phyloP scores from a whole-genome alignment of 2,797 vertebrate species.

The Pseudopleuronectes americanus region DNA sequence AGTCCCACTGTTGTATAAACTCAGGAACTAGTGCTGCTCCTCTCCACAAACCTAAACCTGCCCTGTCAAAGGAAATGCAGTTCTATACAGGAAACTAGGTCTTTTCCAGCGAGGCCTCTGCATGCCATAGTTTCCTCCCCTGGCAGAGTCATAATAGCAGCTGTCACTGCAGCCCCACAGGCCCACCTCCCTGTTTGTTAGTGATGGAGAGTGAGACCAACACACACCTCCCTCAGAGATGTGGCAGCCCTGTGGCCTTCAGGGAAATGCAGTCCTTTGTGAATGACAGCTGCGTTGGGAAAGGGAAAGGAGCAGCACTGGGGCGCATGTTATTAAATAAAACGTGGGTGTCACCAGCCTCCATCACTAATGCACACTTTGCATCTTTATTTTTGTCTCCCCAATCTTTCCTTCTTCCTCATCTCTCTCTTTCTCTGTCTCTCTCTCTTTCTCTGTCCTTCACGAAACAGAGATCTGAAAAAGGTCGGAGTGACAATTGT shows the following conservation, averaged over 20 bases:
- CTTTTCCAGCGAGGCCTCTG: conserved; percentile 21
- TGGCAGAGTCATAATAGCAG: conserved; percentile 72
- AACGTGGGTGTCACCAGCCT: conserved; percentile 61
- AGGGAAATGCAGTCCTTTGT: conserved; percentile 72
- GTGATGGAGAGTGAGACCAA: conserved; percentile 25
- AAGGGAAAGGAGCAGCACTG: conserved; percentile 64
- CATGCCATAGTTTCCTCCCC: conserved; percentile 53
- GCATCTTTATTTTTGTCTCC: conserved; percentile 36
- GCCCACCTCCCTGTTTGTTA: conserved; percentile 48
- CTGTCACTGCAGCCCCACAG: conserved; percentile 63
- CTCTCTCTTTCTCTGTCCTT: conserved; percentile 40
- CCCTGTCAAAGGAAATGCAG: conserved; percentile 36
- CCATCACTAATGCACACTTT: conserved; percentile 46
- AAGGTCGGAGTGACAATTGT: conserved; percentile 95
- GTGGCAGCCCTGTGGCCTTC: conserved; percentile 57
- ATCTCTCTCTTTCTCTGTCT: conserved; percentile 15
- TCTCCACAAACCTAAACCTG: conserved; percentile 16
- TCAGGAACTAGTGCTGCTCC: conserved; percentile 67
- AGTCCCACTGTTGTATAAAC: conserved; percentile 17
- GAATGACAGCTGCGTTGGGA: conserved; percentile 65
- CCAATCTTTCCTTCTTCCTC: conserved; percentile 22
- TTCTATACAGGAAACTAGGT: conserved; percentile 30
- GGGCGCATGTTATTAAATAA: conserved; percentile 64
- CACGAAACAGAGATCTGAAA: conserved; percentile 90
- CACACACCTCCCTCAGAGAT: conserved; percentile 30